Percentiles rank a stretch among this genome's conserved stretches.
These are phyloP conservation scores for Callithrix jacchus DNA, from an alignment of 2,113 vertebrate species.

Conservation along the genomic window DNA sequence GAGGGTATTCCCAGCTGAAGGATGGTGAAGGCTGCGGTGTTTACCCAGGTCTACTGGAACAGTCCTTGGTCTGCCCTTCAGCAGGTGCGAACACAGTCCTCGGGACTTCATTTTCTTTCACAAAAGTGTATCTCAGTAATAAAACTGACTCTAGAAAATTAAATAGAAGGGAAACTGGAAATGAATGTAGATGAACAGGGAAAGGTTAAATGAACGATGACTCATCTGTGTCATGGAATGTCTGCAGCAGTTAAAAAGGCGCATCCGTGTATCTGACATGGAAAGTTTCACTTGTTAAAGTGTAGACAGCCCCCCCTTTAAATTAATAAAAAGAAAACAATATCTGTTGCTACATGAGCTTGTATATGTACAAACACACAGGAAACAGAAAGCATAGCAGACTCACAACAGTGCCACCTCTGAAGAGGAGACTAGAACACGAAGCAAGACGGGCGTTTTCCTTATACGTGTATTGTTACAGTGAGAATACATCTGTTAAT, in stretches of 20 bases:
- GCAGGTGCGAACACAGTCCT: neutral
- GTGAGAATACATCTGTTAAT: neutral
- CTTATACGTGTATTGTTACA: neutral
- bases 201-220: neutral
- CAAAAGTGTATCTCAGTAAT: neutral
- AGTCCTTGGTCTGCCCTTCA: neutral
- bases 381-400: neutral
- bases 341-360: neutral
- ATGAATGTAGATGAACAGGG: neutral
- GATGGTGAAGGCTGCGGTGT: neutral
- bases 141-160: neutral
- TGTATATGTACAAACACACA: neutral
- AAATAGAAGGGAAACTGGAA: neutral
- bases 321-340: neutral
- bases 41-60: neutral
- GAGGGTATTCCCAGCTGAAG: neutral
- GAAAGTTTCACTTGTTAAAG: neutral
- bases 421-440: neutral
- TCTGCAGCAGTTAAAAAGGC: neutral
- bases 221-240: neutral
- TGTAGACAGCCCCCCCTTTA: neutral
- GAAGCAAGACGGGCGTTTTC: neutral
- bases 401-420: neutral
- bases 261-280: neutral
- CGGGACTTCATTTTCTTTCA: neutral